Evolutionary conservation across 2,113 vertebrate species (phyloP), one percentile per base, ranked within the genome.

Genomic region (Cacatua alba): DNA sequence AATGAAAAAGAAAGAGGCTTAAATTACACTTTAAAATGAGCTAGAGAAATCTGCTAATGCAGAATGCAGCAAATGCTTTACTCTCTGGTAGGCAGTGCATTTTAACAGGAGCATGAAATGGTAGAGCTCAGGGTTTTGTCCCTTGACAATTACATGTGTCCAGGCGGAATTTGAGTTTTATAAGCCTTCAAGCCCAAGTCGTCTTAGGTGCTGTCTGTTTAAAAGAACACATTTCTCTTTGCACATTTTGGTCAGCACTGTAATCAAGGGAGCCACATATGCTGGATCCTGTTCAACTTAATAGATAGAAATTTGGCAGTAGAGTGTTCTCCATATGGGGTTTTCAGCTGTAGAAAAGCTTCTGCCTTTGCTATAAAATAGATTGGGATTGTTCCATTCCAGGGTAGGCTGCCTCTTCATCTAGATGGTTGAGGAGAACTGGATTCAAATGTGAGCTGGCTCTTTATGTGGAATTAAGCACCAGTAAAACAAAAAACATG

Each of bases 281-380:
- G 90, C 94, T 97, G 95, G 95, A 96, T 94, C 65, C 28, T n/a
- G 10, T 86, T 95, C 95, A 95, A 94, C 65, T 95, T 90, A 93
- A 97, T 84, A 90, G 93, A 94, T 96, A 95, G 95, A 96, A 96
- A 93, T 93, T 96, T 97, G 95, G 95, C 96, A 96, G 94, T 71
- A n/a, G 7, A 84, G 53, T 52, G 83, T 84, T 92, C 94, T 96
- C 95, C 95, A 97, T 94, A 96, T 95, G 90, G 95, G 86, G 80
- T 90, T 96, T 91, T 94, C 88, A 96, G 94, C 90, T 96, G 94
- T 10, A 88, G 92, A 69, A 95, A 96, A 95, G 92, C 82, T 92
- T 86, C 88, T 96, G 96, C 88, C 86, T 93, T 86, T 92, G 88
- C 94, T 96, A 49, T 92, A 91, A 95, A 94, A 92, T 79, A 75